Conservation (phyloP, 2,797 vertebrate species). For the Chrosomus eos region DNA sequence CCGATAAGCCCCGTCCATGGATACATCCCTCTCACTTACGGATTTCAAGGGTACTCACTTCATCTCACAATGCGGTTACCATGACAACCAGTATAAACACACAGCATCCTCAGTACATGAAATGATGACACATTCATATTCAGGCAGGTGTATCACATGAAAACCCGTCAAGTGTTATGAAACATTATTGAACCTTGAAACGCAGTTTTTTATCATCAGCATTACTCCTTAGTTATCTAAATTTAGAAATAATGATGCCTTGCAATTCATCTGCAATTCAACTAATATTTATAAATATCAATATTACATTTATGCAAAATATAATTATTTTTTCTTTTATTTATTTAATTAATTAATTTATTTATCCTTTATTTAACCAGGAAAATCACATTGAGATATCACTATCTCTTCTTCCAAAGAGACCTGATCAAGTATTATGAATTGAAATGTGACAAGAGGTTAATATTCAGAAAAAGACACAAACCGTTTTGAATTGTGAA, state of each 20-base stretch:
- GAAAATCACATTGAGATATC: too few species aligned
- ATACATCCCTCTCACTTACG: constrained; percentile 61
- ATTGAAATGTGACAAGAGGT: neutral
- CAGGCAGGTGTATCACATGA: neutral
- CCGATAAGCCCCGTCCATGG: constrained; percentile 75
- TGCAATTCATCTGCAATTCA: neutral
- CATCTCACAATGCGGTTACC: constrained; percentile 23
- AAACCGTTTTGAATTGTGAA: neutral
- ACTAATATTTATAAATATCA: neutral
- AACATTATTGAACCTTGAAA: neutral
- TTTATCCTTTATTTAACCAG: too few species aligned
- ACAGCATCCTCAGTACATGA: neutral
- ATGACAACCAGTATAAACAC: constrained; percentile 29
- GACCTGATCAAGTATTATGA: too few species aligned
- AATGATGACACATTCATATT: neutral
- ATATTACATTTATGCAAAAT: neutral
- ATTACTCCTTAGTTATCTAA: neutral
- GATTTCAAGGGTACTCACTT: constrained; percentile 6
- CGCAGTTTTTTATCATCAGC: neutral
- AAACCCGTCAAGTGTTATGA: neutral
- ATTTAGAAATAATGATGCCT: neutral
- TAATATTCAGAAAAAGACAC: neutral
- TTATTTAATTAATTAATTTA: neutral
- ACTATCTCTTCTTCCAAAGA: too few species aligned
- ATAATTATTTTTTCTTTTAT: neutral